These are phyloP conservation scores for Mamestra brassicae DNA, from an alignment of 2,888 invertebrate genomes.

Conservation along the genomic window DNA sequence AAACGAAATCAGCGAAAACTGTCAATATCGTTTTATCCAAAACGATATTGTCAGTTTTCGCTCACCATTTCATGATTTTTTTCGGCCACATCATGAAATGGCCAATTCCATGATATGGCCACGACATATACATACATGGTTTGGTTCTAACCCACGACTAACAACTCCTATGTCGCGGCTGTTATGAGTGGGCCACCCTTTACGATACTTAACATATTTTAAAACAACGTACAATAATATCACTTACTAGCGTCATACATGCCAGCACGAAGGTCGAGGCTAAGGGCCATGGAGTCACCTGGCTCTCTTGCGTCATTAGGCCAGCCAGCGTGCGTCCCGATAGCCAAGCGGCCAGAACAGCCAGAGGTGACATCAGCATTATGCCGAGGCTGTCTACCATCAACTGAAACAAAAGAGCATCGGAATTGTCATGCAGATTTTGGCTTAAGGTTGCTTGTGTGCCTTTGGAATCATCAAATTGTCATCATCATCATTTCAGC, in stretches of 20 bases:
- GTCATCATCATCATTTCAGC: not conserved
- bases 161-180: no score
- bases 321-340: constrained; percentile 85
- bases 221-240: constrained; percentile 1
- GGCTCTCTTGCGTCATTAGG: constrained; percentile 82
- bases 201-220: not conserved
- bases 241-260: constrained; percentile 87
- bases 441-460: not conserved
- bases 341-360: constrained; percentile 86
- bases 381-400: constrained; percentile 88
- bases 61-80: no score
- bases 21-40: no score
- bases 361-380: constrained; percentile 88
- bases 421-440: not conserved
- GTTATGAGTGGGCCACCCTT: not conserved
- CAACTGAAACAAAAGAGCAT: constrained; percentile 71
- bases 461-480: no score
- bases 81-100: no score
- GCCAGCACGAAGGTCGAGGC: constrained; percentile 87
- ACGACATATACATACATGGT: not conserved
- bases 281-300: constrained; percentile 85
- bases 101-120: no score
- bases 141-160: not conserved
- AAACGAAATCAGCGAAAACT: no score
- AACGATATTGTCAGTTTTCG: no score